Conservation (phyloP, 2,797 vertebrate genomes). For the Hoplostethus mediterraneus region DNA sequence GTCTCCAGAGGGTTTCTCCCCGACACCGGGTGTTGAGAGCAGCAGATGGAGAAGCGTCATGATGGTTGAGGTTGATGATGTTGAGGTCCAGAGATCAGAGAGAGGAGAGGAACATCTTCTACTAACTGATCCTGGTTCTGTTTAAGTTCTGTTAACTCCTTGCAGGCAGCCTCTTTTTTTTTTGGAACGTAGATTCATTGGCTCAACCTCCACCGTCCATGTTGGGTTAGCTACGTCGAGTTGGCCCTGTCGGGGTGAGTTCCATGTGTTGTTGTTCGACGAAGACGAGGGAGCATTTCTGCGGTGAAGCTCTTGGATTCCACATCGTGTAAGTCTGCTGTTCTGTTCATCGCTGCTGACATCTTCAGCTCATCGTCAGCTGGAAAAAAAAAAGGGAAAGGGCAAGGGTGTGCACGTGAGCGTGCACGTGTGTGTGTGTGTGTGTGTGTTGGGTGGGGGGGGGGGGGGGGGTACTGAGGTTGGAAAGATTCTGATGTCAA, state of each 20-base stretch:
- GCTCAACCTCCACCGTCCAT: background rate
- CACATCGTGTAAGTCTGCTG: conserved; percentile 9
- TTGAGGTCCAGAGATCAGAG: too few relatives aligned
- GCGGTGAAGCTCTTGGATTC: background rate
- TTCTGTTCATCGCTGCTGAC: background rate
- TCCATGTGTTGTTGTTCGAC: background rate
- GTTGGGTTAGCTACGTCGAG: background rate
- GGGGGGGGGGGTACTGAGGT: conserved; percentile 70
- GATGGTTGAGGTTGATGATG: too few relatives aligned
- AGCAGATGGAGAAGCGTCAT: too few relatives aligned
- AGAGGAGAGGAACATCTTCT: too few relatives aligned
- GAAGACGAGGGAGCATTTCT: background rate
- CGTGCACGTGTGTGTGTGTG: conserved; percentile 8
- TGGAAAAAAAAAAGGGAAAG: background rate
- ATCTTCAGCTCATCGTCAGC: conserved; percentile 34
- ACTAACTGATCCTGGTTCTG: too few relatives aligned
- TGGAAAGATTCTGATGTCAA: conserved; percentile 90
- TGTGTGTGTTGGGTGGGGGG: conserved; percentile 38
- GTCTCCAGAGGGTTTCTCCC: too few relatives aligned
- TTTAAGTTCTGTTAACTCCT: background rate
- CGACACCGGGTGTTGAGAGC: too few relatives aligned
- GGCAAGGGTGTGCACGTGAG: conserved; percentile 38
- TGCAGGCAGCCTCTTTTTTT: background rate
- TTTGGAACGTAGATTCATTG: background rate
- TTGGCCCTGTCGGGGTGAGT: background rate